These are phyloP conservation scores for Smittia aterrima DNA, from an alignment of 2,888 invertebrate species.

Conservation along the genomic window DNA sequence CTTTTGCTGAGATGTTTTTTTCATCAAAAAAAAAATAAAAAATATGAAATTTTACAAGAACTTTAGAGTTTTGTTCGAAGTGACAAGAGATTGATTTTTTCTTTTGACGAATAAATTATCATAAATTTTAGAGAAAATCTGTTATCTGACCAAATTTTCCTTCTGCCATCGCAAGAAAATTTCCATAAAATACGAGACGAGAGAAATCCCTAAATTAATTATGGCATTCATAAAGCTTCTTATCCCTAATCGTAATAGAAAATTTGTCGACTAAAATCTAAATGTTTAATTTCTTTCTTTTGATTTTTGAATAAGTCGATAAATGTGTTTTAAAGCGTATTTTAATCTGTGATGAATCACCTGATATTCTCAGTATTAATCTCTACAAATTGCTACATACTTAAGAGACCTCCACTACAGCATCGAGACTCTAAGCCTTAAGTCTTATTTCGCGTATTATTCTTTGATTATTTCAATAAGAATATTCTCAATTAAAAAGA, in stretches of 20 bases:
- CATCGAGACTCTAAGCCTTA: neutral
- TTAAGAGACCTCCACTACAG: neutral
- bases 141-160: neutral
- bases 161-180: neutral
- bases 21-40: neutral
- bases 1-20: too few relatives aligned
- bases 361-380: neutral
- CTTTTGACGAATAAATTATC: slow-evolving; percentile 26
- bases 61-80: neutral
- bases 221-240: slow-evolving; percentile 13
- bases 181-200: neutral
- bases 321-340: neutral
- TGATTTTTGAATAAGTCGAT: neutral
- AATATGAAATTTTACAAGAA: neutral
- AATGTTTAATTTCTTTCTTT: neutral
- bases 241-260: neutral
- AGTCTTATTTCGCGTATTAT: neutral
- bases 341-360: slow-evolving; percentile 5
- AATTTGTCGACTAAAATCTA: too few relatives aligned
- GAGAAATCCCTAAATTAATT: slow-evolving; percentile 36
- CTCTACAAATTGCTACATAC: neutral
- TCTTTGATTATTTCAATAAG: too few relatives aligned
- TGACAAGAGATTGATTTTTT: slow-evolving; percentile 16
- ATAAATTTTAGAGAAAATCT: slow-evolving; percentile 6
- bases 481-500: too few relatives aligned